Base-by-base conservation (phyloP, 2,797 vertebrate species). In the Rhyacichthys aspro region DNA sequence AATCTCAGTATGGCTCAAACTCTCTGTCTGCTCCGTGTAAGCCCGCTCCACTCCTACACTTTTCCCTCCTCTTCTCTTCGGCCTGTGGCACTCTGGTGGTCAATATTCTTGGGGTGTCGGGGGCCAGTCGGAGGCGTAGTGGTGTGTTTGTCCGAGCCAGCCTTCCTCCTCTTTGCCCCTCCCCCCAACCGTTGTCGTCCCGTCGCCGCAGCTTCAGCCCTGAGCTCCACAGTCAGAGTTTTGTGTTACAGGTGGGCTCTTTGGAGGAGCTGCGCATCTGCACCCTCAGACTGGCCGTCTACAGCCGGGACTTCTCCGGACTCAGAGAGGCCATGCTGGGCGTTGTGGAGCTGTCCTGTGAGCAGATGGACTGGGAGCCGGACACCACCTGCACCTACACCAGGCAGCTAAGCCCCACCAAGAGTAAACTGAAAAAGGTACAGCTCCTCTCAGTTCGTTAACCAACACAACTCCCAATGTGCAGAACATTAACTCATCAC, bases 341-440 rank as follows among this genome's bases (percentile, higher is more conserved):
- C 0, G 78, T 86, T 50, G 80, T 94, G 74, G 86, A 94, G 71
- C 82, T 94, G 49, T 47, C 87, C 11, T 94, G 93, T 38, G 74
- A 85, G 0, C 84, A 89, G 17, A 57, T 89, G 37, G 85, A 92
- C 8, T 93, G 91, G 91, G 69, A 90, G 17, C 74, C 80, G 0
- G 87, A 92, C 34, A 70, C 49, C 23, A 76, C 88, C 8, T 49
- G 76, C 6, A 85, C 79, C 44, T 91, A 86, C 59, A 88, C 73
- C 16, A 84, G 69, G 50, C 87, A 93, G 56, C 87, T 94, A 28
- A 86, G 56, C 19, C 73, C 87, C 7, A 68, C 79, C 1, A 92
- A 90, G 72, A 84, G 34, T 69, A 92, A 90, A 57, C 74, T 92
- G 16, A 93, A 89, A 72, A 94, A 94, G 93, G 94, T 95, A 85